phyloP scores from a whole-genome alignment of 2,888 invertebrate genomes.

The Schrankia costaestrigalis region DNA sequence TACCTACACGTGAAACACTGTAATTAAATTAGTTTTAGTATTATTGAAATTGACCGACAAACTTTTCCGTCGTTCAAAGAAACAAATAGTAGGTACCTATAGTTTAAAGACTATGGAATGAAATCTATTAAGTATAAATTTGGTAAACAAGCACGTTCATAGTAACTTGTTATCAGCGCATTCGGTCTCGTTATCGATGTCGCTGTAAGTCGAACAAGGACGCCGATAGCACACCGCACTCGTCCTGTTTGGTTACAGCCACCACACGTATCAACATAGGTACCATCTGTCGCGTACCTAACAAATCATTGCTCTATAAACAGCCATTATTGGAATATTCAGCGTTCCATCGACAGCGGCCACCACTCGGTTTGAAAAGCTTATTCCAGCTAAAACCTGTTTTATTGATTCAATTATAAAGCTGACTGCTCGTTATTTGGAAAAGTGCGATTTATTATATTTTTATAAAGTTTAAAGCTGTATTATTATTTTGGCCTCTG shows the following conservation, averaged over 20 bases:
- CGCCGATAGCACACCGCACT: slow-evolving; percentile 50
- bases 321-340: too few species aligned
- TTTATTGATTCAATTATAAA: too few species aligned
- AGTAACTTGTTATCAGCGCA: slow-evolving; percentile 46
- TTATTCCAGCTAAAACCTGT: background rate
- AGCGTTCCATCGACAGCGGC: too few species aligned
- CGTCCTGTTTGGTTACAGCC: slow-evolving; percentile 40
- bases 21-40: slow-evolving; percentile 21
- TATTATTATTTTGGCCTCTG: too few species aligned
- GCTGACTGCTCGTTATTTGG: too few species aligned
- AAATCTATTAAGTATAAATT: slow-evolving; percentile 22
- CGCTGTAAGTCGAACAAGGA: slow-evolving; percentile 68
- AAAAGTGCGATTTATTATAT: too few species aligned
- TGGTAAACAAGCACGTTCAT: slow-evolving; percentile 36
- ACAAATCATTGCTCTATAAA: slow-evolving; percentile 2
- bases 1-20: slow-evolving; percentile 12
- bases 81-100: slow-evolving; percentile 6
- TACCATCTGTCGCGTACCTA: slow-evolving; percentile 24
- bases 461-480: too few species aligned
- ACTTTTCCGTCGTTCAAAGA: slow-evolving; percentile 14
- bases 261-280: slow-evolving; percentile 26
- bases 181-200: slow-evolving; percentile 55
- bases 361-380: background rate
- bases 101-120: slow-evolving; percentile 12
- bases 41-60: slow-evolving; percentile 8